Evolutionary conservation across 2,888 invertebrate genomes (phyloP), one percentile per base, ranked within the genome.

Genomic region (Serrognathus titanus): DNA sequence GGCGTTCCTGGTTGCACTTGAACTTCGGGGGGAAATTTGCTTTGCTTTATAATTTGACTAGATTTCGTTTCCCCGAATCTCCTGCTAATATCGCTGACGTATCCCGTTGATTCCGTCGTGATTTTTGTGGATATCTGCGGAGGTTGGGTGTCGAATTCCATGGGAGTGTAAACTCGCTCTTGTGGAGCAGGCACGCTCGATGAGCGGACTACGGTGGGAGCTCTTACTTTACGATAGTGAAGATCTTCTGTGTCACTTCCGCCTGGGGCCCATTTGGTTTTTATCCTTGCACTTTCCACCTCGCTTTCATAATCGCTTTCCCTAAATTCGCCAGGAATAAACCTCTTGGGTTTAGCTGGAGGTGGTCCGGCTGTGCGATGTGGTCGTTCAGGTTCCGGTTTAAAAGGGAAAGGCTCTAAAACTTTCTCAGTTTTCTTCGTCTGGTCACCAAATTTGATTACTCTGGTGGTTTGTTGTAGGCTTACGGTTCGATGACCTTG

Each of bases 221-320:
- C 80, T 35, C 80, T 79, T n/a, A 87, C 86, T 66, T 81, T 82
- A 16, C 85, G 80, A 66, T 83, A 87, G 16, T 80, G 79, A 1
- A 82, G 80, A 46, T 83, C 82, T 49, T 85, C 82, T 0, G 77
- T 79, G 54, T 85, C 84, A 51, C 80, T 80, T 12, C 83, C 83
- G 9, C 79, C 76, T 0, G 87, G 87, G 0, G 82, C 80, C 88
- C 88, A 88, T 54, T 84, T 80, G 0, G 85, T 80, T 53, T 81
- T 82, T 56, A 88, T 86, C 65, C 80, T 80, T 0, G 79, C 73
- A 10, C 79, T 76, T 58, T 88, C 88, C 4, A 83, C 78, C 66
- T 88, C 88, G 69, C 86, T 86, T 65, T 88, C 87, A 64, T 88
- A 88, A 66, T 88, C 88, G 51, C 85, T 86, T 66, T 87, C 87